phyloP scores from a whole-genome alignment of 2,797 vertebrate genomes.

The Lepus townsendii region DNA sequence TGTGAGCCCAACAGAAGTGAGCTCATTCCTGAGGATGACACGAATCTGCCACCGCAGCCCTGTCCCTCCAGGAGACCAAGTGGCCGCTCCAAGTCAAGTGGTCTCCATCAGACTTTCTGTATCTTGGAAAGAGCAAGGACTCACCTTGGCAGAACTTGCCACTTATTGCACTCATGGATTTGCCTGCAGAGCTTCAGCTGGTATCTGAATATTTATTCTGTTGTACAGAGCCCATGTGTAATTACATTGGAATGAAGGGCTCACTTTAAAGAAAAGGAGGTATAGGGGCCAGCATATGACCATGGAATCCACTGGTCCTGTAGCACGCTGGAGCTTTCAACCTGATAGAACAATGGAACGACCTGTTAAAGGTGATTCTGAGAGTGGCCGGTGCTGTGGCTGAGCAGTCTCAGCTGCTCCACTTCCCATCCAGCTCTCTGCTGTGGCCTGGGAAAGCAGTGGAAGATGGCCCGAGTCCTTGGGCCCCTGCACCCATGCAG shows the following conservation, averaged over 20 bases:
- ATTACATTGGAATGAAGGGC: neutral
- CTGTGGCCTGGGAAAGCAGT: too few relatives aligned
- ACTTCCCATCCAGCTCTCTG: too few relatives aligned
- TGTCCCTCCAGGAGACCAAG: neutral
- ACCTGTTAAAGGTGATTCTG: neutral
- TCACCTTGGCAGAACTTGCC: neutral
- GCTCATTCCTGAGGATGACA: neutral
- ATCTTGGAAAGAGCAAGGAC: neutral
- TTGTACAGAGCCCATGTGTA: neutral
- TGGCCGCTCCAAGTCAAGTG: neutral
- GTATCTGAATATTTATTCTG: neutral
- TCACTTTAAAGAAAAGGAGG: neutral
- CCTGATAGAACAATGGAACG: neutral
- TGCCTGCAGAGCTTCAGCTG: neutral
- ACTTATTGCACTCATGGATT: neutral
- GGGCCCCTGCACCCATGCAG: too few relatives aligned
- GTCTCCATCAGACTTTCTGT: neutral
- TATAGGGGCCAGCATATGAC: neutral
- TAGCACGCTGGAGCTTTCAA: neutral
- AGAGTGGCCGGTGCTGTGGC: neutral
- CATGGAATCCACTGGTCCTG: neutral
- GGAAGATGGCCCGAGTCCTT: too few relatives aligned
- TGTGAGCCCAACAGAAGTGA: neutral
- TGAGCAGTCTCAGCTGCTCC: too few relatives aligned
- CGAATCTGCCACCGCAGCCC: neutral